Evolutionary conservation across 2,113 vertebrate species (phyloP).

Genomic region (Chiloscyllium plagiosum): DNA sequence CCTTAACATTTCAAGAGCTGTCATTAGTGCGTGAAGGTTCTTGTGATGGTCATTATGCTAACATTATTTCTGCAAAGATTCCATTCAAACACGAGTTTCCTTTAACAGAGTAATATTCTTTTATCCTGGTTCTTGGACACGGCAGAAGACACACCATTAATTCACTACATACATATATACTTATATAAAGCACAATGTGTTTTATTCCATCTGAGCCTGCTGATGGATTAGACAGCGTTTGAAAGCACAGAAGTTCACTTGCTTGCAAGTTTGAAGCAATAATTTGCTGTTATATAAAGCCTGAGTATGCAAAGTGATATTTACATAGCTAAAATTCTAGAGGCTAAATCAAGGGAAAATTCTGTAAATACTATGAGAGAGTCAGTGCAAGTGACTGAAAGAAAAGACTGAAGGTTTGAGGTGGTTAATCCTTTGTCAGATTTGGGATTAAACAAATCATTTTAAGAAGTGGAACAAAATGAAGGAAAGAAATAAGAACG

Average conservation of each 20-base stretch:
- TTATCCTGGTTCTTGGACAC: neutral
- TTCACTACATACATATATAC: neutral
- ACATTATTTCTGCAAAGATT: neutral
- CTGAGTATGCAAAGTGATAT: neutral
- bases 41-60: neutral
- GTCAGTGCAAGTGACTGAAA: neutral
- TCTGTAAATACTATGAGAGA: neutral
- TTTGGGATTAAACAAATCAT: neutral
- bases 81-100: neutral
- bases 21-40: neutral
- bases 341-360: neutral
- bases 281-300: neutral
- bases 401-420: neutral
- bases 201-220: constrained; percentile 21
- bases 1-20: neutral
- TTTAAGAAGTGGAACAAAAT: neutral
- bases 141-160: neutral
- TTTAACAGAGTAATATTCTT: neutral
- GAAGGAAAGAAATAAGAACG: neutral
- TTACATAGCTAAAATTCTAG: neutral
- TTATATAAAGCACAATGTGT: neutral
- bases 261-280: neutral
- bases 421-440: neutral
- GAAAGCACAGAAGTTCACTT: neutral
- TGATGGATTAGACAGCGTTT: neutral